phyloP scores from a whole-genome alignment of 2,797 vertebrate species.

The Enoplosus armatus region DNA sequence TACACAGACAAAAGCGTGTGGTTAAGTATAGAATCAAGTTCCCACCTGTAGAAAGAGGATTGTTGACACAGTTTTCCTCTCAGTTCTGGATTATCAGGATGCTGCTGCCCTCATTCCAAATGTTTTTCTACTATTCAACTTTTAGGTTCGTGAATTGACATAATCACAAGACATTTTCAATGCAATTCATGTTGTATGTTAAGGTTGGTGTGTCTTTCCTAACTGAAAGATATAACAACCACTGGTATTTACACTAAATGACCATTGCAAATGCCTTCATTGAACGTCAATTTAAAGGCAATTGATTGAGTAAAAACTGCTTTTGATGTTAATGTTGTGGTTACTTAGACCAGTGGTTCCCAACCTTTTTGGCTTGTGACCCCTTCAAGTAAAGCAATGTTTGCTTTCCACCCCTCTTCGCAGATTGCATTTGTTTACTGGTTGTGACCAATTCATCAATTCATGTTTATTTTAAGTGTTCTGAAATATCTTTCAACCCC shows the following conservation, averaged over 20 bases:
- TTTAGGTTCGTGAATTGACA: background rate
- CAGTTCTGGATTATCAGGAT: background rate
- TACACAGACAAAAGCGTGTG: background rate
- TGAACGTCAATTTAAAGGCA: background rate
- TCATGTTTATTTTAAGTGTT: too few species aligned
- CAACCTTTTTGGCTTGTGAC: too few species aligned
- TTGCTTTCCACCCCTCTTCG: too few species aligned
- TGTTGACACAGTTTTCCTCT: background rate
- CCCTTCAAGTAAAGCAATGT: too few species aligned
- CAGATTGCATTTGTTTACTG: too few species aligned
- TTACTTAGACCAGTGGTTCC: background rate
- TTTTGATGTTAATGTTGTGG: background rate
- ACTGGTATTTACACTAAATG: background rate
- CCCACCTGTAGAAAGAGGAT: background rate
- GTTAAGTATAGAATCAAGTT: background rate
- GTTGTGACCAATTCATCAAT: too few species aligned
- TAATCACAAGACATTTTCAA: background rate
- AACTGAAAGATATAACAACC: background rate
- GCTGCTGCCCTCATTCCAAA: background rate
- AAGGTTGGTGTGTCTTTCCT: background rate
- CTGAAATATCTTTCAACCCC: too few species aligned
- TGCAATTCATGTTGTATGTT: background rate
- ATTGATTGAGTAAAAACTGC: background rate
- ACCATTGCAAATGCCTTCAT: background rate
- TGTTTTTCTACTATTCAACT: background rate